Conservation (phyloP, 2,113 vertebrate genomes). For the Oenanthe melanoleuca region DNA sequence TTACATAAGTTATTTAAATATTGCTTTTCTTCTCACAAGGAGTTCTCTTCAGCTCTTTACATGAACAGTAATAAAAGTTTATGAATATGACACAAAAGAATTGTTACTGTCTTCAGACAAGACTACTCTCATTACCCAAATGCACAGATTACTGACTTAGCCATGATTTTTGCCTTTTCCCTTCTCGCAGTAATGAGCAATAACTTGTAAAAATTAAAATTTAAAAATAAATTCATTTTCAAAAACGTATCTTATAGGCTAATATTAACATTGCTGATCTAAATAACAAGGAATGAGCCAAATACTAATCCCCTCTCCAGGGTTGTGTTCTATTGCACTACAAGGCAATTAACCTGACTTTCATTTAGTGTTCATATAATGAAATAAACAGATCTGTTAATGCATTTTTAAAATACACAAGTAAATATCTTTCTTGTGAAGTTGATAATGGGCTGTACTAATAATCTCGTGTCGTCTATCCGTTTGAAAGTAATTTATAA, state of each 20-base stretch:
- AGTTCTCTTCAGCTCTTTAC: background rate
- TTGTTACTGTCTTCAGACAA: background rate
- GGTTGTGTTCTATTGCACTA: background rate
- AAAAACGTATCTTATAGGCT: background rate
- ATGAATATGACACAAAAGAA: background rate
- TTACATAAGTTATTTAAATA: background rate
- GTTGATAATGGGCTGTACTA: background rate
- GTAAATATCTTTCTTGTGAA: background rate
- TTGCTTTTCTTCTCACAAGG: background rate
- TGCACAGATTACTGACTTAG: background rate
- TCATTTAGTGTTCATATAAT: background rate
- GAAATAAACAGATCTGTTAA: background rate
- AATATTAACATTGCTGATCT: background rate
- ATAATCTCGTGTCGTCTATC: background rate
- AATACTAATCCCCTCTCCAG: background rate
- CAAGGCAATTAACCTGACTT: background rate
- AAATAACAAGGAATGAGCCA: background rate
- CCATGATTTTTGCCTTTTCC: background rate
- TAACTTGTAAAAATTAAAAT: slow-evolving; percentile 23
- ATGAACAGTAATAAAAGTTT: slow-evolving; percentile 11
- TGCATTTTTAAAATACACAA: background rate
- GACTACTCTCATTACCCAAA: background rate
- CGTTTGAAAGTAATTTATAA: background rate
- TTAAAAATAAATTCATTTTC: background rate
- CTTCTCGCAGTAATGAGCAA: background rate